Evolutionary conservation across 2,797 vertebrate genomes (phyloP).

Genomic region (Cebuella pygmaea): DNA sequence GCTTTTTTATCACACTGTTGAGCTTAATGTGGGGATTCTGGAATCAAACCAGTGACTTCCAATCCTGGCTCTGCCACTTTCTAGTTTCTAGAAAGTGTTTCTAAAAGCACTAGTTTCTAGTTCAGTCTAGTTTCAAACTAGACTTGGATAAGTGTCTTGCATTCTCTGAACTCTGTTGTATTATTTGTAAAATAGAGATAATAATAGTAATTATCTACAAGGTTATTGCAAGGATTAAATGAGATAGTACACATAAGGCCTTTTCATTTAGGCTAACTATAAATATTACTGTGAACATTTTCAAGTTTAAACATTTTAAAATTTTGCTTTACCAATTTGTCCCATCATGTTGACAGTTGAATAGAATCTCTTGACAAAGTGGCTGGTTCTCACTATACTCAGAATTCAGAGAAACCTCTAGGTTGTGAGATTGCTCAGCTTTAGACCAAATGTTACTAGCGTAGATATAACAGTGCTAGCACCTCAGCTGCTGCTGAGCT

Average conservation of each 20-base stretch:
- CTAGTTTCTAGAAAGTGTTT: neutral
- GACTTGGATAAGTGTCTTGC: neutral
- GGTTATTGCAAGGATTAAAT: neutral
- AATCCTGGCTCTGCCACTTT: neutral
- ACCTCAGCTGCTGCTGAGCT: neutral
- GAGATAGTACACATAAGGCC: neutral
- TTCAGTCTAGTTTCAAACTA: neutral
- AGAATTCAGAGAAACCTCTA: constrained; percentile 4
- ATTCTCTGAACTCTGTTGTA: neutral
- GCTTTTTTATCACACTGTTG: neutral
- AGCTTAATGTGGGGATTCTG: neutral
- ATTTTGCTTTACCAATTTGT: neutral
- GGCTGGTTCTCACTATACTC: neutral
- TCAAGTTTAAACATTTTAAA: neutral
- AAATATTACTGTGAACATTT: neutral
- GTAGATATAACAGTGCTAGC: neutral
- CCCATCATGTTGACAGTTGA: neutral
- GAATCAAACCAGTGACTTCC: neutral
- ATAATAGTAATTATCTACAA: neutral
- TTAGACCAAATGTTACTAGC: neutral
- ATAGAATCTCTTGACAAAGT: neutral
- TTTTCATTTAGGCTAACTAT: neutral
- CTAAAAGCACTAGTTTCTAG: neutral
- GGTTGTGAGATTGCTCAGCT: neutral
- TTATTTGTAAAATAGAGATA: constrained; percentile 42